Conservation (phyloP, 2,113 vertebrate genomes). For the Ifrita kowaldi region DNA sequence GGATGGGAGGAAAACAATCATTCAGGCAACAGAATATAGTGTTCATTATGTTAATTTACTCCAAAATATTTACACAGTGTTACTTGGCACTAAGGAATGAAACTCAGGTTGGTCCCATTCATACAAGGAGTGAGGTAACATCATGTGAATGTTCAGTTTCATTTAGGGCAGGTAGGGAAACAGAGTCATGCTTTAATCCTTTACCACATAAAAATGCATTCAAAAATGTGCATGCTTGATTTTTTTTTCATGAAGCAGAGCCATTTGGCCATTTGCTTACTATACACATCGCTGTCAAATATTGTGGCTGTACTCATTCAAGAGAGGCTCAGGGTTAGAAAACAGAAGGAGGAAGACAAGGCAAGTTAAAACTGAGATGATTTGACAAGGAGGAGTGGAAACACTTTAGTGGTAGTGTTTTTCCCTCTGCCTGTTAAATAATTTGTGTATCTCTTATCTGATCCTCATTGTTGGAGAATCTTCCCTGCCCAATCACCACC, state of each 20-base stretch:
- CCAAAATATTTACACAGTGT: background rate
- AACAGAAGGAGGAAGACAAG: background rate
- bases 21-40: background rate
- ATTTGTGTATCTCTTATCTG: background rate
- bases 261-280: background rate
- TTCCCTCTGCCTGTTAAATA: background rate
- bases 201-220: background rate
- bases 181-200: background rate
- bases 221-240: background rate
- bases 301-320: background rate
- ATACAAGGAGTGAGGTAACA: background rate
- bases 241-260: background rate
- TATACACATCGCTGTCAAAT: background rate
- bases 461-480: background rate
- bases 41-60: slow-evolving; percentile 35
- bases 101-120: background rate
- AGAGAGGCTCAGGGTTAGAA: background rate
- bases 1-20: slow-evolving; percentile 15
- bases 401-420: background rate
- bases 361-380: background rate
- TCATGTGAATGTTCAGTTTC: background rate
- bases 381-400: background rate
- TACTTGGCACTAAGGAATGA: background rate
- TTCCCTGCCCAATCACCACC: background rate
- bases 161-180: background rate